These are phyloP conservation scores for Parthenolecanium corni DNA, from an alignment of 2,888 invertebrate species.

Conservation along the genomic window DNA sequence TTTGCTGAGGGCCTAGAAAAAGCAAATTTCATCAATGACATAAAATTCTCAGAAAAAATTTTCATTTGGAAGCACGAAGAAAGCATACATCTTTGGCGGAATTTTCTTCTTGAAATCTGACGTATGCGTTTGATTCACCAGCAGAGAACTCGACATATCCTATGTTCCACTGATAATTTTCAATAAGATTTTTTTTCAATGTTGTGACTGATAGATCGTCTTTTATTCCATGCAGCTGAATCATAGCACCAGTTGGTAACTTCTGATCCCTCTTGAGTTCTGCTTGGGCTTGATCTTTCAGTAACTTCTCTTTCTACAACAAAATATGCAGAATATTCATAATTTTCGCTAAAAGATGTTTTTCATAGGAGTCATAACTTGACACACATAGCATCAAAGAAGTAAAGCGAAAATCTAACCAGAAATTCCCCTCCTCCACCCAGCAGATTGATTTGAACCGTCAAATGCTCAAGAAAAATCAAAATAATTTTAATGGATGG, in stretches of 20 bases:
- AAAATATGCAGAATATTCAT: neutral
- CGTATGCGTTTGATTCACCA: slow-evolving; percentile 60
- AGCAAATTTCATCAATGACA: neutral
- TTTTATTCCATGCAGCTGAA: slow-evolving; percentile 54
- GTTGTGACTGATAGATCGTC: slow-evolving; percentile 56
- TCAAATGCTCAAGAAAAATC: no score
- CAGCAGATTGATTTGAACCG: no score
- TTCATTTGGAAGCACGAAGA: neutral
- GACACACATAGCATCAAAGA: no score
- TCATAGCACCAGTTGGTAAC: slow-evolving; percentile 48
- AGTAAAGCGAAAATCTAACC: no score
- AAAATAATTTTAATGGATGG: no score
- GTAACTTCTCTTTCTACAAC: slow-evolving; percentile 38
- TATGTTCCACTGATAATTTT: slow-evolving; percentile 46
- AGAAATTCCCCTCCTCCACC: no score
- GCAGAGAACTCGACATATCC: slow-evolving; percentile 65
- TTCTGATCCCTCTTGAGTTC: slow-evolving; percentile 36
- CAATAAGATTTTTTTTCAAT: slow-evolving; percentile 57
- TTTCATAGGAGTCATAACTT: no score
- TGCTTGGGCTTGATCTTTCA: slow-evolving; percentile 38
- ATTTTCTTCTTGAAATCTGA: slow-evolving; percentile 58
- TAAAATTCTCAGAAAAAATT: neutral
- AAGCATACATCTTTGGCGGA: slow-evolving; percentile 45
- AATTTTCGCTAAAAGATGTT: neutral
- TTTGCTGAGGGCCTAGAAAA: slow-evolving; percentile 1